A percentile compares a stretch with the other conserved stretches of the same genome.
These are phyloP conservation scores for Pseudomyrmex gracilis DNA, from an alignment of 1,140 invertebrate genomes.

Conservation along the genomic window DNA sequence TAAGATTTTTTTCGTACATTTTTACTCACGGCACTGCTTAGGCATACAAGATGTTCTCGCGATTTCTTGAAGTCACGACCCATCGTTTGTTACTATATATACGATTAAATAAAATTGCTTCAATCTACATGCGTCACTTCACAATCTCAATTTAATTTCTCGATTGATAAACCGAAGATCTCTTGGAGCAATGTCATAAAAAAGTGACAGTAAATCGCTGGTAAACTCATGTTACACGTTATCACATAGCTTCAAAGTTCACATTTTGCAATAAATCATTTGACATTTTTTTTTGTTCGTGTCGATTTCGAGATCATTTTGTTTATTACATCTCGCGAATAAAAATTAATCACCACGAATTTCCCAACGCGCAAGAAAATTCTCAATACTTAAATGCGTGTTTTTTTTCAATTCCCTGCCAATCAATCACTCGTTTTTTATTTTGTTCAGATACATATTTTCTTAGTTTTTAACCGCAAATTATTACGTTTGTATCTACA, in stretches of 20 bases:
- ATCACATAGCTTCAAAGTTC: constrained; percentile 7
- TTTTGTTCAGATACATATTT: too few species aligned
- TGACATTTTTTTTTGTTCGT: constrained; percentile 6
- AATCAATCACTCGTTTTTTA: too few species aligned
- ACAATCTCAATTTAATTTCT: constrained; percentile 28
- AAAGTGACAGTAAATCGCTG: constrained; percentile 34
- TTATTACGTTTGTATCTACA: too few species aligned
- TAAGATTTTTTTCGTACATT: neutral
- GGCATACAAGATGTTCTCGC: neutral
- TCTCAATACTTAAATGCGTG: too few species aligned
- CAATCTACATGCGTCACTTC: constrained; percentile 29
- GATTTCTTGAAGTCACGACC: constrained; percentile 9
- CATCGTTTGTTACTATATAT: neutral
- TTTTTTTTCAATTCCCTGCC: too few species aligned
- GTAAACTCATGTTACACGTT: neutral
- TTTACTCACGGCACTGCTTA: neutral
- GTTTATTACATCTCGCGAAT: neutral
- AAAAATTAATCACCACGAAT: too few species aligned
- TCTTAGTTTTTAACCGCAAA: too few species aligned
- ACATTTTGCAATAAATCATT: constrained; percentile 40
- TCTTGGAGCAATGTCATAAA: constrained; percentile 36
- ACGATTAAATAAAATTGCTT: neutral
- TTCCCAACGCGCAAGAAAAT: too few species aligned
- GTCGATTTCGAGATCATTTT: neutral
- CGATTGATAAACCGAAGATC: neutral